Conservation (phyloP, 2,113 vertebrate species). For the Gallinago undulata region DNA sequence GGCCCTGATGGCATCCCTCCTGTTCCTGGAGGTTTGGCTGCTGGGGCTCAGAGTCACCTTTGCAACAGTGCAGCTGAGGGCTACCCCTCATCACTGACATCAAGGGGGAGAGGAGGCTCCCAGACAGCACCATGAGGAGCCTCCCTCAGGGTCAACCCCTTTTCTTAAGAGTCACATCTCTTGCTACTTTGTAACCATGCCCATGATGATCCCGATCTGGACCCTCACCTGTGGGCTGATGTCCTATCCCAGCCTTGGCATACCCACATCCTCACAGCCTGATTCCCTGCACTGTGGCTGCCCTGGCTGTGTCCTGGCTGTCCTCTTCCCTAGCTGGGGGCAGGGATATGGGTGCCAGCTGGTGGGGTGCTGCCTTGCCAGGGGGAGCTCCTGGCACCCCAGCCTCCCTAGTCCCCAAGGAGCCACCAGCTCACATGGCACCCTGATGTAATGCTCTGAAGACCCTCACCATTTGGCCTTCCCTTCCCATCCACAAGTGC, state of each 20-base stretch:
- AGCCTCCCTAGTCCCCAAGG: neutral
- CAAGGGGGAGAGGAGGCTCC: neutral
- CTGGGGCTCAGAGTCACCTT: neutral
- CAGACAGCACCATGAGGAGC: neutral
- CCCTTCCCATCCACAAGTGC: neutral
- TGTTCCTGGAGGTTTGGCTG: neutral
- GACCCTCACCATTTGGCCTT: neutral
- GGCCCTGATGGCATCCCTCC: neutral
- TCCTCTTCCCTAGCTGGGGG: neutral
- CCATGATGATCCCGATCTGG: neutral
- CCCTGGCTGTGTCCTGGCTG: neutral
- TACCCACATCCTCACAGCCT: neutral
- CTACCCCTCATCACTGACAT: neutral
- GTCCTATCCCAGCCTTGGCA: neutral
- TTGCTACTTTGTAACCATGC: neutral
- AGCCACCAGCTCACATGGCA: neutral
- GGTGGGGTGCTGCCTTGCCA: neutral
- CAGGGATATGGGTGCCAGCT: neutral
- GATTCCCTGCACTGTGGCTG: neutral
- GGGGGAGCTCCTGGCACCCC: neutral
- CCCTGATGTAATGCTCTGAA: neutral
- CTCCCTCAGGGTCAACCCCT: neutral
- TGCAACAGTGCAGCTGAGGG: neutral
- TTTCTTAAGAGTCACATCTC: neutral
- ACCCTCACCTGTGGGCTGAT: neutral